Conservation (phyloP, 2,888 invertebrate genomes). For the Pyrrhosoma nymphula region DNA sequence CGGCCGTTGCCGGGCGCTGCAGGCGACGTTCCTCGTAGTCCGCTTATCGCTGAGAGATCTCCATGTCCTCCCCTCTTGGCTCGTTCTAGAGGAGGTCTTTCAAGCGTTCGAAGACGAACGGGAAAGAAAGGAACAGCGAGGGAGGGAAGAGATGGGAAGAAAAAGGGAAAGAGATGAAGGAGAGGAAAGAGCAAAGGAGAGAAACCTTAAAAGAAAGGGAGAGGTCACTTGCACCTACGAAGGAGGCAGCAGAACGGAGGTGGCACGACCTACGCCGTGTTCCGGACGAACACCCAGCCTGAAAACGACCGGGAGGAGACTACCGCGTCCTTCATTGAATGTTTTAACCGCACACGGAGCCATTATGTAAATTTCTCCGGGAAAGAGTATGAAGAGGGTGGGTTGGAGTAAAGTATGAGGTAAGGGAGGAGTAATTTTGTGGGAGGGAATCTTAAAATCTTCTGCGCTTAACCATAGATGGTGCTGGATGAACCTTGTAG, state of each 20-base stretch:
- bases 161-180: neutral
- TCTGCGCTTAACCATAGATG: too few species aligned
- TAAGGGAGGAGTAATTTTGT: neutral
- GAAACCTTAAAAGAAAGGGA: neutral
- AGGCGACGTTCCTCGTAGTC: neutral
- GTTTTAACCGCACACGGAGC: neutral
- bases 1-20: neutral
- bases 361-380: neutral
- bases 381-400: neutral
- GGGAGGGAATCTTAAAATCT: neutral
- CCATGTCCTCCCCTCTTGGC: neutral
- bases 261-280: neutral
- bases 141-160: neutral
- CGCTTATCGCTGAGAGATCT: neutral
- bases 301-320: neutral
- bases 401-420: neutral
- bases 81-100: neutral
- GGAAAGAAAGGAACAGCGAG: neutral
- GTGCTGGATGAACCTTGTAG: too few species aligned
- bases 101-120: neutral
- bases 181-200: neutral
- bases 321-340: neutral
- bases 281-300: neutral
- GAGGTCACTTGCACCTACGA: neutral
- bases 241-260: neutral